Evolutionary conservation across 2,888 invertebrate genomes (phyloP).

Genomic region (Endomychus coccineus): DNA sequence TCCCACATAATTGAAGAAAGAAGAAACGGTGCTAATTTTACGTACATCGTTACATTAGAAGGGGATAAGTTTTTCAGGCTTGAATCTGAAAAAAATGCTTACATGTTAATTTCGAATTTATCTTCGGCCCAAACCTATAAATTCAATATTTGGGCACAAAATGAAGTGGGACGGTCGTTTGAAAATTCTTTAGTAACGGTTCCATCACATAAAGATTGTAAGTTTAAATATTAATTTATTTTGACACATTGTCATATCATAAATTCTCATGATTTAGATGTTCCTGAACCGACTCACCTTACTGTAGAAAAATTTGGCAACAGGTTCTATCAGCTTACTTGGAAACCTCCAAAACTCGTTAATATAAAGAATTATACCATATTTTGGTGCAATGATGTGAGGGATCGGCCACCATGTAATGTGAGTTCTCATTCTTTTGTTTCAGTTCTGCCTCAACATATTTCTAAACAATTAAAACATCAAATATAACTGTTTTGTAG

Average conservation of each 20-base stretch:
- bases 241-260: constrained; percentile 14
- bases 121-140: constrained; percentile 39
- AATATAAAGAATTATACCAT: constrained; percentile 63
- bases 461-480: no score
- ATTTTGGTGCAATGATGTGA: constrained; percentile 55
- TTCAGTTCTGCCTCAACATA: no score
- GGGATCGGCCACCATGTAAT: constrained; percentile 38
- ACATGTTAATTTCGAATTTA: constrained; percentile 52
- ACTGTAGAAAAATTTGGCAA: constrained; percentile 62
- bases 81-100: constrained; percentile 53
- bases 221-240: constrained; percentile 25
- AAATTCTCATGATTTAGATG: constrained; percentile 16
- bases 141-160: constrained; percentile 56
- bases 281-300: constrained; percentile 29
- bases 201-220: constrained; percentile 50
- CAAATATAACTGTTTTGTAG: no score
- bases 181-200: constrained; percentile 54
- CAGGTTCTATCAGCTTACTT: constrained; percentile 64
- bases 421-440: no score
- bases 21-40: constrained; percentile 68
- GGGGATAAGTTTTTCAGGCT: constrained; percentile 42
- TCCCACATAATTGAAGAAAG: constrained; percentile 60
- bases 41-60: constrained; percentile 53
- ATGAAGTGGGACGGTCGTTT: constrained; percentile 52
- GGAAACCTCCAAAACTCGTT: constrained; percentile 54